Conservation (phyloP, 2,113 vertebrate genomes). For the Rhinopomastus cyanomelas region DNA sequence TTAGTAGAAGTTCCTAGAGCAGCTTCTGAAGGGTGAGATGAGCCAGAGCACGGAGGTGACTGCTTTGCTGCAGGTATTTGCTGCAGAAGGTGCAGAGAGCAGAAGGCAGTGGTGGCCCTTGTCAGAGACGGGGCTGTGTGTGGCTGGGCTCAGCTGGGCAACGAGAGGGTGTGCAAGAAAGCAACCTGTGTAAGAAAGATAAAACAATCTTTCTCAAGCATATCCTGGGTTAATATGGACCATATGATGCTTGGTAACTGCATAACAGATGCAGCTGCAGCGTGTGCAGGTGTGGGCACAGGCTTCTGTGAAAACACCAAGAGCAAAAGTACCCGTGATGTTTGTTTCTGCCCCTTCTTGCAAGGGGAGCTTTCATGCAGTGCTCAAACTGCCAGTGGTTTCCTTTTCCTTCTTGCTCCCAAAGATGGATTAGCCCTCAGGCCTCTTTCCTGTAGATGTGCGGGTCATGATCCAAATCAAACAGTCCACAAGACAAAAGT, state of each 20-base stretch:
- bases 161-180: not conserved
- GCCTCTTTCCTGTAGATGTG: not conserved
- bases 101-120: accelerated
- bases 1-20: not conserved
- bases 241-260: accelerated
- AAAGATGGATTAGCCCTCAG: not conserved
- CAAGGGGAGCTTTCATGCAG: not conserved
- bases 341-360: not conserved
- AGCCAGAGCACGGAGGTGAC: not conserved
- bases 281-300: accelerated
- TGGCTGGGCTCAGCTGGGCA: not conserved
- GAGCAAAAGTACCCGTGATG: accelerated
- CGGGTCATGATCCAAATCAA: not conserved
- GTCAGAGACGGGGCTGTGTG: accelerated
- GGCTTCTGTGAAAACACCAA: accelerated
- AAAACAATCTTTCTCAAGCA: not conserved
- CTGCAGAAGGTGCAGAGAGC: accelerated
- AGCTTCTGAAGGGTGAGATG: not conserved
- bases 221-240: not conserved
- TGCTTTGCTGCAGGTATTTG: not conserved
- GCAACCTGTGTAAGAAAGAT: not conserved
- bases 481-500: not conserved
- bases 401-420: not conserved
- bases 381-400: accelerated
- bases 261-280: accelerated